Evolutionary conservation across 2,888 invertebrate genomes (phyloP).

Genomic region (Archips crataeganus): DNA sequence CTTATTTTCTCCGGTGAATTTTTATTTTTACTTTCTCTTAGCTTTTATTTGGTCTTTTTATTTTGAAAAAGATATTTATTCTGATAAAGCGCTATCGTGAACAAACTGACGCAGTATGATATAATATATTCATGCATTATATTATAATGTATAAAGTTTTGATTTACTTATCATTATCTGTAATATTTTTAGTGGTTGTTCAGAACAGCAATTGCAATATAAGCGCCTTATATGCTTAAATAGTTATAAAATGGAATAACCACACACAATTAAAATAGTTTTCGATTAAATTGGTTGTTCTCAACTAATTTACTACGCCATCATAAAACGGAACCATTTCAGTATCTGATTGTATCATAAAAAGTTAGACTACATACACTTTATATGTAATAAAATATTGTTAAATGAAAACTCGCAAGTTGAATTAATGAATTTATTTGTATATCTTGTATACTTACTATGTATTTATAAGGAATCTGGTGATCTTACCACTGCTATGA

Average conservation of each 20-base stretch:
- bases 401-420: constrained; percentile 15
- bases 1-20: constrained; percentile 14
- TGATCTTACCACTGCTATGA: constrained; percentile 32
- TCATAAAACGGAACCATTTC: background rate
- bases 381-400: constrained; percentile 1
- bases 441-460: constrained; percentile 38
- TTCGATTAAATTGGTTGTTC: background rate
- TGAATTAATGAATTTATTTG: constrained; percentile 19
- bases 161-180: background rate
- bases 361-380: constrained; percentile 12
- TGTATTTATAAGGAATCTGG: constrained; percentile 40
- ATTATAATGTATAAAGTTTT: background rate
- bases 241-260: background rate
- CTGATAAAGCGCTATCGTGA: constrained; percentile 16
- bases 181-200: background rate
- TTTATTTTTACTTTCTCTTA: constrained; percentile 9
- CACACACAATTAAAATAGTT: background rate
- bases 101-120: constrained; percentile 26
- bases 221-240: constrained; percentile 8
- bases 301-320: background rate
- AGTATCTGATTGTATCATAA: constrained; percentile 8
- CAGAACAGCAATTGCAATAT: constrained; percentile 5
- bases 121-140: background rate
- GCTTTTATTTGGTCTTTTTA: constrained; percentile 11
- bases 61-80: constrained; percentile 30